Evolutionary conservation across 2,888 invertebrate species (phyloP), one percentile per base, ranked within the genome.

Genomic region (Coenonympha arcania): DNA sequence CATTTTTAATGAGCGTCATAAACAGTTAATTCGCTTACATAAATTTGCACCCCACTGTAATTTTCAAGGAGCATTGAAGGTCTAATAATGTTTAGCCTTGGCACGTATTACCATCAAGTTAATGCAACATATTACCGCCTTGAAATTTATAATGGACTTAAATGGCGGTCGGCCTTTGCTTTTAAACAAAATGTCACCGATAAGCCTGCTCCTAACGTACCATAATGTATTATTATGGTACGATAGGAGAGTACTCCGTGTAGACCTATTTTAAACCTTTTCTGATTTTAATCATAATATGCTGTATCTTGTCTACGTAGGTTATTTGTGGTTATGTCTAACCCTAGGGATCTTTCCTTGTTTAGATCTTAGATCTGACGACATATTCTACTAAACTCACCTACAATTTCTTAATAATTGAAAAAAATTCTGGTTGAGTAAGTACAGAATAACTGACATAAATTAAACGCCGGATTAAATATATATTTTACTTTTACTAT

Each of bases 1-100:
- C 16, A 40, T 33, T 47, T 28, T 20, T 48, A 34, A 30, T 44
- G 40, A 13, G 26, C 28, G 31, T 33, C 37, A 43, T 39, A 49
- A 52, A 45, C 45, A 50, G 33, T 48, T 48, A 39, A 50, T 45
- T 41, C 49, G 39, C 34, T 54, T 52, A 57, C 61, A 67, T 68
- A 65, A 68, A 66, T 68, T 63, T 64, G 59, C 59, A 56, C 58
- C 56, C 59, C 56, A 58, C 55, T 60, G 53, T 62, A 65, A 66
- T 67, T 64, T 71, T 58, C 66, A 62, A 68, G 62, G 60, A 62
- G 56, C 63, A 63, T 59, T 61, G 64, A 64, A 65, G 61, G 54
- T 59, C 60, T 67, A 66, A 69, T 73, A 68, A 68, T 61, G 55
- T 59, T 50, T 56, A 52, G 43, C 67, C 65, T 65, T 62, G 62